Conservation (phyloP, 2,888 invertebrate species). For the Tetramorium bicarinatum region DNA sequence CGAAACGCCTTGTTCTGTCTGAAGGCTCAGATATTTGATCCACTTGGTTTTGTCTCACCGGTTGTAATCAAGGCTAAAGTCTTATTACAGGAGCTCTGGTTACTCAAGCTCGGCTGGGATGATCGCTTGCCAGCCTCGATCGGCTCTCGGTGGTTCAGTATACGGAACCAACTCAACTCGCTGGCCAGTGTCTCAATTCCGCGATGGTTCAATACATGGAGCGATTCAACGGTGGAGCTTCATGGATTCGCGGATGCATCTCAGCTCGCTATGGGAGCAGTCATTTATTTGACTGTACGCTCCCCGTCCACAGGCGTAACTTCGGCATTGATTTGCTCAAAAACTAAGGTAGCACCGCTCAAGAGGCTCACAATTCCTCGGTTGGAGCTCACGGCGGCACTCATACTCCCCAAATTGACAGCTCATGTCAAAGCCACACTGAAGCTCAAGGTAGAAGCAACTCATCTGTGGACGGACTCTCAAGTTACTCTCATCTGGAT, state of each 20-base stretch:
- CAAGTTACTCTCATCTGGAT: too few relatives aligned
- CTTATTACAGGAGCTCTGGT: too few relatives aligned
- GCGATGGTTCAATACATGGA: constrained; percentile 57
- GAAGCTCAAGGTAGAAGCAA: constrained; percentile 18
- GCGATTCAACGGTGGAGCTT: not conserved
- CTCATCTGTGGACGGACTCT: constrained; percentile 45
- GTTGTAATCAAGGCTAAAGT: too few relatives aligned
- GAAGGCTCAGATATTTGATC: constrained; percentile 67
- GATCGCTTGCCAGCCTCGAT: constrained; percentile 43
- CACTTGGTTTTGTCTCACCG: too few relatives aligned
- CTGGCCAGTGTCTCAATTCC: constrained; percentile 57
- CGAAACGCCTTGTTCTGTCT: constrained; percentile 59
- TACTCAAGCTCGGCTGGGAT: too few relatives aligned
- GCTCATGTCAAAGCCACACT: constrained; percentile 30
- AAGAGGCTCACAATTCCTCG: not conserved
- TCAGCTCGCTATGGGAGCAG: not conserved
- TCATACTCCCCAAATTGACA: not conserved
- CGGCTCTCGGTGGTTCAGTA: constrained; percentile 23
- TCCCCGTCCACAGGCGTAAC: not conserved
- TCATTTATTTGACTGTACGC: not conserved
- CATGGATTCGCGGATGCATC: not conserved
- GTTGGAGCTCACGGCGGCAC: constrained; percentile 64
- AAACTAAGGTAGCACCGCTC: not conserved
- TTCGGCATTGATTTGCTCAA: not conserved
- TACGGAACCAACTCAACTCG: constrained; percentile 53